These are phyloP conservation scores for Tenodera sinensis DNA, from an alignment of 2,888 invertebrate genomes.

Conservation along the genomic window DNA sequence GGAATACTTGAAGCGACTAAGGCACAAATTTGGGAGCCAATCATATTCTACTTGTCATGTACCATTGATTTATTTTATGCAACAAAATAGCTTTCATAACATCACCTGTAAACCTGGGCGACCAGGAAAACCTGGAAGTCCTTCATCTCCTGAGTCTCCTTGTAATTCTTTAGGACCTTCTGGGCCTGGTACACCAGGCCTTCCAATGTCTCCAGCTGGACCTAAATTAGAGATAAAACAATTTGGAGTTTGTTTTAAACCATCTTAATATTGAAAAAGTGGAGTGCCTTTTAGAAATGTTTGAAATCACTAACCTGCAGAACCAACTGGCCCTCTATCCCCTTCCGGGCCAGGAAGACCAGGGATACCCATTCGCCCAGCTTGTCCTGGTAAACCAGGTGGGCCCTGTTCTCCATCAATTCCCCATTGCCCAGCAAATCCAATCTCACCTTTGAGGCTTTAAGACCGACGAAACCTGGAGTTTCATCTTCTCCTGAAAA, in stretches of 20 bases:
- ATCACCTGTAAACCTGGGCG: slow-evolving; percentile 21
- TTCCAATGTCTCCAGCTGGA: slow-evolving; percentile 47
- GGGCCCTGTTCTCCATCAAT: slow-evolving; percentile 42
- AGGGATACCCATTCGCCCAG: slow-evolving; percentile 44
- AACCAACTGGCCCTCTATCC: slow-evolving; percentile 32
- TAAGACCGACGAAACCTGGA: slow-evolving; percentile 41
- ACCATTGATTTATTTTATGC: not conserved
- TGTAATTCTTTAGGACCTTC: slow-evolving; percentile 41
- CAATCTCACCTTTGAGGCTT: slow-evolving; percentile 44
- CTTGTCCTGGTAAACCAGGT: slow-evolving; percentile 42
- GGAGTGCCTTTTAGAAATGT: not conserved
- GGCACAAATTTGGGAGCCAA: not conserved
- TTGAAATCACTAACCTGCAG: slow-evolving; percentile 26
- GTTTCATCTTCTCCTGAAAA: slow-evolving; percentile 40
- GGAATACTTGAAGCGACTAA: not conserved
- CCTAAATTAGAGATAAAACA: not conserved
- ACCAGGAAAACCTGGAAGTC: slow-evolving; percentile 34
- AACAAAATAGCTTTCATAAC: not conserved
- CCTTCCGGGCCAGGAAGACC: slow-evolving; percentile 38
- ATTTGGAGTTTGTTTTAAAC: not conserved
- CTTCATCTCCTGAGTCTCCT: slow-evolving; percentile 40
- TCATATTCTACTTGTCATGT: not conserved
- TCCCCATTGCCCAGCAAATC: slow-evolving; percentile 40
- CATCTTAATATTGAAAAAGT: not conserved
- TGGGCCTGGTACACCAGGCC: slow-evolving; percentile 44